phyloP scores from a whole-genome alignment of 2,888 invertebrate genomes.

The Sphinx pinastri region DNA sequence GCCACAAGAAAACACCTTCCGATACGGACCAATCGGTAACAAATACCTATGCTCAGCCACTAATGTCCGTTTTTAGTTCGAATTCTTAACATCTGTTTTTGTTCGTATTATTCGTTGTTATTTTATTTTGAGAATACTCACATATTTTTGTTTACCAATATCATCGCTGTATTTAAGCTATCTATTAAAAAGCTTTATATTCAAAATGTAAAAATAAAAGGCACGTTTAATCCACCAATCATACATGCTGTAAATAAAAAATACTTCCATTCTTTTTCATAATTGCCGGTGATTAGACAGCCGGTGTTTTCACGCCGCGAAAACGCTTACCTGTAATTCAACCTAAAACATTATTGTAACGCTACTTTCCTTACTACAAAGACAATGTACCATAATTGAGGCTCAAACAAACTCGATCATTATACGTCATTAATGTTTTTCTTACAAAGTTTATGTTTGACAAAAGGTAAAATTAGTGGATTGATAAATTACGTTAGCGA shows the following conservation, averaged over 20 bases:
- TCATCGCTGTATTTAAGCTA: constrained; percentile 1
- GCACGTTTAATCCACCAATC: constrained; percentile 5
- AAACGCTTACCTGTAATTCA: constrained; percentile 18
- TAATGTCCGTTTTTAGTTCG: constrained; percentile 45
- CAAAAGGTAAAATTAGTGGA: constrained; percentile 5
- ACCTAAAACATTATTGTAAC: constrained; percentile 22
- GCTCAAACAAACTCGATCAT: constrained; percentile 5
- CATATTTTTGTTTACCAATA: constrained; percentile 12
- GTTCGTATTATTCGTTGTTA: constrained; percentile 30
- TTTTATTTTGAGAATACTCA: constrained; percentile 15
- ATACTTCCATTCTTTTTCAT: constrained; percentile 46
- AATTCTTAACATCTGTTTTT: constrained; percentile 47
- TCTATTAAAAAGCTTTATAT: not conserved
- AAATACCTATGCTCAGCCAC: constrained; percentile 43
- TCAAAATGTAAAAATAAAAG: constrained; percentile 6
- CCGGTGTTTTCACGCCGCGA: constrained; percentile 37
- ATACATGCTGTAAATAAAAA: constrained; percentile 47
- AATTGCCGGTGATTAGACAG: constrained; percentile 48
- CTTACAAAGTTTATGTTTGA: constrained; percentile 1
- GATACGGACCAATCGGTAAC: constrained; percentile 50
- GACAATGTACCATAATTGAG: constrained; percentile 14
- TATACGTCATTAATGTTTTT: constrained; percentile 9
- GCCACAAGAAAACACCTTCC: constrained; percentile 51
- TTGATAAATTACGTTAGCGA: not conserved
- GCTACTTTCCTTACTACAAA: constrained; percentile 13